A percentile compares a stretch with the other conserved stretches of the same genome.
Conservation (phyloP, 2,113 vertebrate genomes). For the Dicentrarchus labrax region DNA sequence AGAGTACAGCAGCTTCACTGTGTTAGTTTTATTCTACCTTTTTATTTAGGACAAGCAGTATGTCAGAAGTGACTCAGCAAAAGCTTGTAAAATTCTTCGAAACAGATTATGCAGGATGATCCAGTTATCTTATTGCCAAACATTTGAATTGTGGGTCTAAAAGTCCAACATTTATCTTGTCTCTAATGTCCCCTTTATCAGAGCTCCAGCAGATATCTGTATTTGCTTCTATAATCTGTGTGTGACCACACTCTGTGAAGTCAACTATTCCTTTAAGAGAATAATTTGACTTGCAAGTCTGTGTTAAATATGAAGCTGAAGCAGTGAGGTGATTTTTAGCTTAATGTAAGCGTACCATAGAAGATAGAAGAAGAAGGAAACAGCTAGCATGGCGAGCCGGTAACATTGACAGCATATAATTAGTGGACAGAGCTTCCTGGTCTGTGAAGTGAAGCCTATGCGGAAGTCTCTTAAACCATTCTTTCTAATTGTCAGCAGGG, state of each 20-base stretch:
- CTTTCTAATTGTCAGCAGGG: no score
- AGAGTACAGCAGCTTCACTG: slow-evolving; percentile 5
- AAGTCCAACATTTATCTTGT: not conserved
- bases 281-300: no score
- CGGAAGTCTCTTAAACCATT: no score
- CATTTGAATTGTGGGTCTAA: not conserved
- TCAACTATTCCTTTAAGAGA: not conserved
- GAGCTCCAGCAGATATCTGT: slow-evolving; percentile 4
- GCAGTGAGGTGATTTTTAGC: no score
- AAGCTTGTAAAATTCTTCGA: not conserved
- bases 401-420: no score
- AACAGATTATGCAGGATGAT: not conserved
- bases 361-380: no score
- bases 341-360: no score
- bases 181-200: not conserved
- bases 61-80: not conserved
- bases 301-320: no score
- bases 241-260: not conserved
- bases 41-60: slow-evolving; percentile 17
- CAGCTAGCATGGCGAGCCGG: no score
- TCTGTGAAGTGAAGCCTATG: no score
- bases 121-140: slow-evolving; percentile 3
- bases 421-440: no score
- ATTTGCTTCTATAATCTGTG: not conserved
- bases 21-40: slow-evolving; percentile 3